Evolutionary conservation across 2,797 vertebrate species (phyloP).

Genomic region (Nothura maculosa): DNA sequence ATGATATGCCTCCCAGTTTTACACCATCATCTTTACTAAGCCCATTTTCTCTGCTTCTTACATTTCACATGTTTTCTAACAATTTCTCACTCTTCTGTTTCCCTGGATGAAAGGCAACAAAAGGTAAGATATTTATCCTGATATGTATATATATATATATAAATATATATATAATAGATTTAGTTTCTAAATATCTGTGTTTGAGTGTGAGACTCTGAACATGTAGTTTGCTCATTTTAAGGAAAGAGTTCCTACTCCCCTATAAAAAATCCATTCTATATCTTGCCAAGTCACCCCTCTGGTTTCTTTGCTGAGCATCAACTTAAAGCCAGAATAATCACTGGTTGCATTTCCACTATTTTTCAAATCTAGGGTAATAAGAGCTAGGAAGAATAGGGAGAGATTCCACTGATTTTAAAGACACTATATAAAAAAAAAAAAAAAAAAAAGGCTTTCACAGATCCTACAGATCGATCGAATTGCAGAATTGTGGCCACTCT

Average conservation of each 20-base stretch:
- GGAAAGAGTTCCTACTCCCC: background rate
- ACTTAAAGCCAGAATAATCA: background rate
- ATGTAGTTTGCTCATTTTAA: background rate
- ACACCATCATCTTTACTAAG: conserved; percentile 24
- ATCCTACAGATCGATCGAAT: background rate
- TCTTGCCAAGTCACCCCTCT: background rate
- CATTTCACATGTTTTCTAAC: background rate
- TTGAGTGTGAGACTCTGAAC: background rate
- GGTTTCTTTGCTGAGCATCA: background rate
- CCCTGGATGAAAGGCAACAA: background rate
- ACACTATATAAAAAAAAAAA: background rate
- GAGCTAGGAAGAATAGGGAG: background rate
- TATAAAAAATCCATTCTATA: background rate
- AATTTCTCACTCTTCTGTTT: background rate
- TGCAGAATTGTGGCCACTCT: background rate
- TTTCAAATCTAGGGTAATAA: background rate
- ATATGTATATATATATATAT: background rate
- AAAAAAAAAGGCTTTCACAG: too few species aligned
- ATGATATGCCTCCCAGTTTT: background rate
- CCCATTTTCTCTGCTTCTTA: conserved; percentile 54
- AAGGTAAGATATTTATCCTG: conserved; percentile 23
- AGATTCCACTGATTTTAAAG: background rate
- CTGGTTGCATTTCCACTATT: background rate
- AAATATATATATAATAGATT: background rate
- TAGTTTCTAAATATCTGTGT: background rate